These are phyloP conservation scores for Bufo bufo DNA, from an alignment of 2,113 vertebrate genomes.

Conservation along the genomic window DNA sequence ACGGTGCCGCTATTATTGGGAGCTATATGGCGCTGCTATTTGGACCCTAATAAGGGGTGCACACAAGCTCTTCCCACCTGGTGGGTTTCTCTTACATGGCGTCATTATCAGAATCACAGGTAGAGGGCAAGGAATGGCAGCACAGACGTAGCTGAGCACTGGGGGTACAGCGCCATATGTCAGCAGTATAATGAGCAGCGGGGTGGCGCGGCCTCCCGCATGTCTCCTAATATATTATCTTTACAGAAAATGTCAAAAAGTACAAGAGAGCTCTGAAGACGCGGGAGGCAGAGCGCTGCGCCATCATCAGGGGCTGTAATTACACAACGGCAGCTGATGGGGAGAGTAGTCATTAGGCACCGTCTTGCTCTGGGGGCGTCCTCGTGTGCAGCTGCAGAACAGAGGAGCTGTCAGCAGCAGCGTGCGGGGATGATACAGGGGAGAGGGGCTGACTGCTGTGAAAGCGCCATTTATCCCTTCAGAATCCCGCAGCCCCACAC, in stretches of 20 bases:
- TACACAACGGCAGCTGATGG: background rate
- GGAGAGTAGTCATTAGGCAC: constrained; percentile 22
- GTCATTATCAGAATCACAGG: background rate
- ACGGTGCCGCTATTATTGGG: too few relatives aligned
- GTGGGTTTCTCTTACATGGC: background rate
- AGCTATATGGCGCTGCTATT: background rate
- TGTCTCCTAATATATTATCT: constrained; percentile 1
- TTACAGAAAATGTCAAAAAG: background rate
- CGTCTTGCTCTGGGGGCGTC: background rate
- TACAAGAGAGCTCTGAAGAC: background rate
- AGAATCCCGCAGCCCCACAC: background rate
- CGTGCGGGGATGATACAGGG: background rate
- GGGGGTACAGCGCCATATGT: too few relatives aligned
- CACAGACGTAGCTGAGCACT: too few relatives aligned
- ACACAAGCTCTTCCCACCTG: too few relatives aligned
- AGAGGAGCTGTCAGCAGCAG: constrained; percentile 20
- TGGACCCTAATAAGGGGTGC: too few relatives aligned
- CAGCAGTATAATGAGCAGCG: background rate
- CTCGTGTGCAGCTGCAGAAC: constrained; percentile 38
- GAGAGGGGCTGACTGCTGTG: background rate
- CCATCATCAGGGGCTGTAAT: constrained; percentile 32
- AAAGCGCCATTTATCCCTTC: constrained; percentile 48
- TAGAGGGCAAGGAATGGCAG: too few relatives aligned
- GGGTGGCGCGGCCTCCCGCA: too few relatives aligned
- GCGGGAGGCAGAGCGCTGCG: background rate